These are phyloP conservation scores for Menidia beryllina DNA, from an alignment of 2,113 vertebrate species.

Conservation along the genomic window DNA sequence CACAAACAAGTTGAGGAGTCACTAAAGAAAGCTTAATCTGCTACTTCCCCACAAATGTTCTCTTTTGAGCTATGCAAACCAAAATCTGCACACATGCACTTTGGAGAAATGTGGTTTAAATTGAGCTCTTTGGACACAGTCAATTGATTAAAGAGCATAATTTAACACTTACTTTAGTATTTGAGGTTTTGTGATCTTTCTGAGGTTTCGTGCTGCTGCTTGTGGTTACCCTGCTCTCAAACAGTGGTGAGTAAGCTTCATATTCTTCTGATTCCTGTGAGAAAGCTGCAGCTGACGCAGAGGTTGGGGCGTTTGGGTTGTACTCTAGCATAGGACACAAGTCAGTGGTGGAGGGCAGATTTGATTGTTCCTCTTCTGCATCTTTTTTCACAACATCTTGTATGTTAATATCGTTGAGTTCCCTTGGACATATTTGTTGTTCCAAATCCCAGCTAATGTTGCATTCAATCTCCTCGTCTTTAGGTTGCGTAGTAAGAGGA, in stretches of 20 bases:
- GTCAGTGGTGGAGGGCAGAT: background rate
- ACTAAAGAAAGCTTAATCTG: background rate
- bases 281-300: background rate
- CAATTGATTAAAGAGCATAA: background rate
- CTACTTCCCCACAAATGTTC: background rate
- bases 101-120: conserved; percentile 1
- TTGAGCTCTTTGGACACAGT: background rate
- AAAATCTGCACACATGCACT: background rate
- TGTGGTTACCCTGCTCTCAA: background rate
- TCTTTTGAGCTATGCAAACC: conserved; percentile 4
- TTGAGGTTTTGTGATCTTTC: background rate
- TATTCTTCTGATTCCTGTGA: background rate
- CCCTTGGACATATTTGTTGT: background rate
- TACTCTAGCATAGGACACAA: background rate
- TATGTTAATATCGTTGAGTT: background rate
- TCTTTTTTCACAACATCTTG: conserved; percentile 21
- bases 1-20: background rate
- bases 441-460: background rate
- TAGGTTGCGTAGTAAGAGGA: background rate
- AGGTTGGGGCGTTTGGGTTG: background rate
- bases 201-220: background rate
- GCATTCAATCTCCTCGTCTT: conserved; percentile 44
- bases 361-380: conserved; percentile 6
- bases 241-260: background rate
- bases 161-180: conserved; percentile 17